Percentiles rank a stretch among this genome's conserved stretches.
Conservation (phyloP, 2,797 vertebrate genomes). For the Brotula barbata region DNA sequence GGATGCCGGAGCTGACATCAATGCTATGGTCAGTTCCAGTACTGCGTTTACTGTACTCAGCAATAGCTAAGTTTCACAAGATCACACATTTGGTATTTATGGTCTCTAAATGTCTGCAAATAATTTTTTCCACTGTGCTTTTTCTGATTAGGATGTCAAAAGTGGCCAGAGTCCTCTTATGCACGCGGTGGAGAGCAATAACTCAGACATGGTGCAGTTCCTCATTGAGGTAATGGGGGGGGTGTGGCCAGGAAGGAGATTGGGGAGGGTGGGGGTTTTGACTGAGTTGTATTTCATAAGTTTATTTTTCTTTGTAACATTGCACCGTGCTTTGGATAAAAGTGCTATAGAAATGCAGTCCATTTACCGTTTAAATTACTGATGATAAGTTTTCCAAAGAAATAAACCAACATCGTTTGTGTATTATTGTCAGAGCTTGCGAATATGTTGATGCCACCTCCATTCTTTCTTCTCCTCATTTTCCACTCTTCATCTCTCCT, state of each 20-base stretch:
- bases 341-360: no score
- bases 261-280: conserved; percentile 33
- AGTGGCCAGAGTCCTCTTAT: conserved; percentile 89
- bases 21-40: conserved; percentile 82
- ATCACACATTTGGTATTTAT: conserved; percentile 16
- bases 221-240: conserved; percentile 84
- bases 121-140: conserved; percentile 30
- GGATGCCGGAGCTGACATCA: conserved; percentile 83
- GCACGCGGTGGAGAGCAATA: conserved; percentile 87
- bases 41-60: conserved; percentile 26
- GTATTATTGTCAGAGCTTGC: conserved; percentile 19
- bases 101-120: not conserved
- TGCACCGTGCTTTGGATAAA: no score
- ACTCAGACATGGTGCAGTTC: conserved; percentile 83
- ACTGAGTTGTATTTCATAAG: conserved; percentile 48
- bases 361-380: conserved; percentile 19
- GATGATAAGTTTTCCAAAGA: conserved; percentile 31
- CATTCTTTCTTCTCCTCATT: conserved; percentile 1
- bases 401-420: not conserved
- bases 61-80: conserved; percentile 20
- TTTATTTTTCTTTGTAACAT: conserved; percentile 33
- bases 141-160: conserved; percentile 83
- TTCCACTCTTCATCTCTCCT: not conserved
- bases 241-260: conserved; percentile 28
- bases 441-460: not conserved